Evolutionary conservation across 2,113 vertebrate genomes (phyloP).

Genomic region (Noturus placidus): DNA sequence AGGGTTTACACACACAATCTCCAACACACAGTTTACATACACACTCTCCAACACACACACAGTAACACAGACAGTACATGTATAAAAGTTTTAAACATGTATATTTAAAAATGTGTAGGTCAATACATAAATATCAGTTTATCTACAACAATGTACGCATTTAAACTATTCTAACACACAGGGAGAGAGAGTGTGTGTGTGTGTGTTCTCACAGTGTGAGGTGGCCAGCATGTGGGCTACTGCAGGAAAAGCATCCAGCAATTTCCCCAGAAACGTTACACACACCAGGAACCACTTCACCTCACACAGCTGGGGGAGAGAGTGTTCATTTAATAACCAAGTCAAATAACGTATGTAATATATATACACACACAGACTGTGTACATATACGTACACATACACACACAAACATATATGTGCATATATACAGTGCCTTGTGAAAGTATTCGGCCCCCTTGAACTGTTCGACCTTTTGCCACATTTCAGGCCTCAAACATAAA

Average conservation of each 20-base stretch:
- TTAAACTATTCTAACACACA: neutral
- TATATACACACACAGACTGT: too few species aligned
- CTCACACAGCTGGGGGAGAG: conserved; percentile 61
- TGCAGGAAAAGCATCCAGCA: conserved; percentile 78
- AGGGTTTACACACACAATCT: too few species aligned
- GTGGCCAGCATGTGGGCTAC: conserved; percentile 75
- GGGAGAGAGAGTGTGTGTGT: too few species aligned
- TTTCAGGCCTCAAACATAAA: too few species aligned
- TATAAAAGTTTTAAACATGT: neutral
- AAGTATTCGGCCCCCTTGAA: too few species aligned
- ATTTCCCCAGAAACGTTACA: conserved; percentile 83
- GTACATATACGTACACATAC: too few species aligned
- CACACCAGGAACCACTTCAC: conserved; percentile 70
- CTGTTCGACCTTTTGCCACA: too few species aligned
- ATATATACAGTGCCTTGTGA: too few species aligned
- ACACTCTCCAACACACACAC: neutral
- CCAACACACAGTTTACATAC: too few species aligned
- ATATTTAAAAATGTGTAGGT: conserved; percentile 26
- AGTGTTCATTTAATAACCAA: neutral
- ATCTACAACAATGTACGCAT: too few species aligned
- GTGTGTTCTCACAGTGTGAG: conserved; percentile 75
- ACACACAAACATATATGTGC: too few species aligned
- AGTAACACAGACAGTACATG: conserved; percentile 8
- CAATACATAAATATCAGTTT: conserved; percentile 1
- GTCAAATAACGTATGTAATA: too few species aligned